A percentile compares a stretch with the other conserved stretches of the same genome.
These are phyloP conservation scores for Hipposideros armiger DNA, from an alignment of 2,113 vertebrate genomes.

Conservation along the genomic window DNA sequence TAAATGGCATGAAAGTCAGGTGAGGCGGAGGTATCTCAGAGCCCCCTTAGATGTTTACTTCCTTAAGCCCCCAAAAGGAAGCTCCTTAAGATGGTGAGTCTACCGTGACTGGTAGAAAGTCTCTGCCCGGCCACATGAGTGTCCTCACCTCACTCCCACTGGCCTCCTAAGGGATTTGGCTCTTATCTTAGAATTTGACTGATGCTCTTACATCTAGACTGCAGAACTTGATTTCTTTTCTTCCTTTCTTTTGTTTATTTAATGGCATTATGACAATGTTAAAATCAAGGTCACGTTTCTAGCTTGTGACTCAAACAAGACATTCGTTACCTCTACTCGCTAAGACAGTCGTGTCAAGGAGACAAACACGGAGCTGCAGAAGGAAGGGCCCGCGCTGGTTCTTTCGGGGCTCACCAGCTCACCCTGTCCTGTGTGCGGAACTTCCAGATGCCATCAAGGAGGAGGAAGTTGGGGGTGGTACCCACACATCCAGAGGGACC, in stretches of 20 bases:
- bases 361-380: fast-evolving
- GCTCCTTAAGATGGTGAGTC: background rate
- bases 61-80: background rate
- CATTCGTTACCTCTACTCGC: background rate
- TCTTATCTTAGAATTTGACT: background rate
- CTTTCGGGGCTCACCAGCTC: background rate
- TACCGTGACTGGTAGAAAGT: background rate
- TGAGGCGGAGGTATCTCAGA: background rate
- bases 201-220: background rate
- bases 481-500: background rate
- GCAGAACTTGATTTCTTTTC: background rate
- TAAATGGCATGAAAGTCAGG: too few species aligned
- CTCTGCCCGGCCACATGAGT: background rate
- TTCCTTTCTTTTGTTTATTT: background rate
- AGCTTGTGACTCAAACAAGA: background rate
- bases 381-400: background rate
- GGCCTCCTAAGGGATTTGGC: background rate
- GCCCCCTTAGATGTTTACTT: background rate
- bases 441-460: background rate
- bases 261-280: background rate
- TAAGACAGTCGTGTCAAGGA: background rate
- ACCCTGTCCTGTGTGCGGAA: background rate
- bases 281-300: background rate
- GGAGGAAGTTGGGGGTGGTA: background rate
- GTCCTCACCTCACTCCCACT: background rate